A percentile compares a stretch with the other conserved stretches of the same genome.
These are phyloP conservation scores for Caenorhabditis inopinata DNA, from an alignment of 1,140 invertebrate species.

Conservation along the genomic window DNA sequence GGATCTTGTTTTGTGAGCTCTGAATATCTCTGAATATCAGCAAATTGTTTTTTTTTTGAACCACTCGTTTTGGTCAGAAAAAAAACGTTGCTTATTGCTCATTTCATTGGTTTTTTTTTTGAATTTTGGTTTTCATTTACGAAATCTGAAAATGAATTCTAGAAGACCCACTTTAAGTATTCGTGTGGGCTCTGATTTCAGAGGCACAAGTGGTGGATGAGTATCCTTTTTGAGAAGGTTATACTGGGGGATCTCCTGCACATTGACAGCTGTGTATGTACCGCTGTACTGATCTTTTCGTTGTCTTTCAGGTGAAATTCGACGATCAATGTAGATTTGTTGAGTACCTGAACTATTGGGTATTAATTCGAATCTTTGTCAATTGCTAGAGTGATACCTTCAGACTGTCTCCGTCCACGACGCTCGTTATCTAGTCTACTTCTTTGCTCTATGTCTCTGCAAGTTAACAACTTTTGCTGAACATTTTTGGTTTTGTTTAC, in stretches of 20 bases:
- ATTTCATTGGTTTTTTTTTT: no score
- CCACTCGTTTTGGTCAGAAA: neutral
- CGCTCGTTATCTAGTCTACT: neutral
- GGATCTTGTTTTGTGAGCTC: no score
- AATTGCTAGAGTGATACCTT: neutral
- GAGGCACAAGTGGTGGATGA: neutral
- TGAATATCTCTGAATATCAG: neutral
- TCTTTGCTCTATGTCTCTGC: neutral
- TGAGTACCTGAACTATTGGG: neutral
- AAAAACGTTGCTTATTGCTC: no score
- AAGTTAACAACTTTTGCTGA: neutral
- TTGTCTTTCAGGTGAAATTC: neutral
- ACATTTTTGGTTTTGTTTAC: neutral
- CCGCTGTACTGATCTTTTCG: neutral
- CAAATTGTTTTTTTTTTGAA: no score
- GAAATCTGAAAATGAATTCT: no score
- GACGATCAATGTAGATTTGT: conserved; percentile 20
- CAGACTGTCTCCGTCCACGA: neutral
- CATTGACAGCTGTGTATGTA: neutral
- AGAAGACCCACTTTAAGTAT: no score
- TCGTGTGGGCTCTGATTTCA: no score
- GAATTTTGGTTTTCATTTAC: no score
- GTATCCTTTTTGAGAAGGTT: neutral
- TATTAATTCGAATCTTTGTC: neutral
- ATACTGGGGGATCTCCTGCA: neutral